Evolutionary conservation across 1,140 invertebrate species (phyloP).

Genomic region (Papilio machaon): DNA sequence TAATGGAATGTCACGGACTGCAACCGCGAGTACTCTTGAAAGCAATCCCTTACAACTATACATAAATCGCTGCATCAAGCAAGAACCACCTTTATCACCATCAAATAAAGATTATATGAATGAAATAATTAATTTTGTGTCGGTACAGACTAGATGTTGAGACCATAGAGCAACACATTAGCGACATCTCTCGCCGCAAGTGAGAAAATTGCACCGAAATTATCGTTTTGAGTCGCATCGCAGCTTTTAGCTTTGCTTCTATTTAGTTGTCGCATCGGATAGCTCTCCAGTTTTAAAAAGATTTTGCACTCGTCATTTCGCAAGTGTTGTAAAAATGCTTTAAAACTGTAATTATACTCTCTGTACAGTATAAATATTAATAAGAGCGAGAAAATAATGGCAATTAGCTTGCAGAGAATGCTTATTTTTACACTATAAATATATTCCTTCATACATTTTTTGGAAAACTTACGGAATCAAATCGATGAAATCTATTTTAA

Average conservation of each 20-base stretch:
- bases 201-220: slow-evolving; percentile 75
- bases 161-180: slow-evolving; percentile 75
- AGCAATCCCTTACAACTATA: slow-evolving; percentile 53
- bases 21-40: slow-evolving; percentile 73
- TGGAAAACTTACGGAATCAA: too few species aligned
- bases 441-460: neutral
- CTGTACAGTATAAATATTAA: slow-evolving; percentile 22
- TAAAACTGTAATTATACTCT: slow-evolving; percentile 26
- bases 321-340: slow-evolving; percentile 28
- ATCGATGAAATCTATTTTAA: too few species aligned
- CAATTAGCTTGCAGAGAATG: neutral
- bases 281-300: slow-evolving; percentile 36
- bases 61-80: slow-evolving; percentile 29
- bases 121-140: slow-evolving; percentile 50
- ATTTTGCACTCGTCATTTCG: slow-evolving; percentile 30
- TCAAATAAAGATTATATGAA: slow-evolving; percentile 41
- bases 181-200: slow-evolving; percentile 73
- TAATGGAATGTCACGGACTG: slow-evolving; percentile 79
- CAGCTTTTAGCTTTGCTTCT: slow-evolving; percentile 50
- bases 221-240: slow-evolving; percentile 62
- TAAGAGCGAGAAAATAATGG: neutral
- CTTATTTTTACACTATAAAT: neutral
- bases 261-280: slow-evolving; percentile 42
- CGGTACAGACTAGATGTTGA: slow-evolving; percentile 64
- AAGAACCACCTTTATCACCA: slow-evolving; percentile 43